Percentiles rank a stretch among this genome's conserved stretches.
These are phyloP conservation scores for Drosophila erecta DNA, from an alignment of 1,140 invertebrate species.

Conservation along the genomic window DNA sequence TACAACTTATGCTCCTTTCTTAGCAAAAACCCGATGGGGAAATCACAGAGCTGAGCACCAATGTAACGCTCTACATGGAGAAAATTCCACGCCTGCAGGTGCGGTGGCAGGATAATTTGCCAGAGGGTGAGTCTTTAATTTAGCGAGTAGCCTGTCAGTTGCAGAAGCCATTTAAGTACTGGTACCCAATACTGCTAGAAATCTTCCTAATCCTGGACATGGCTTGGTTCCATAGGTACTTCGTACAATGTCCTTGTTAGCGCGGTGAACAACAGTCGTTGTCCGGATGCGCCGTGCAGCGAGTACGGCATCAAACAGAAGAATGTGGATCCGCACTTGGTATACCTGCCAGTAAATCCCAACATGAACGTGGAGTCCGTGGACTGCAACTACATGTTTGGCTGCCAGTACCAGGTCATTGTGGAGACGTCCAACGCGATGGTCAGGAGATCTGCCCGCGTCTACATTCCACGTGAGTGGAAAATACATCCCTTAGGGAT, in stretches of 20 bases:
- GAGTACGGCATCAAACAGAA: slow-evolving; percentile 71
- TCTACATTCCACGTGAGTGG: slow-evolving; percentile 65
- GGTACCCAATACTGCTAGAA: not conserved
- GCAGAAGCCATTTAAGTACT: no score
- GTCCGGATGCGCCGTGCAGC: slow-evolving; percentile 71
- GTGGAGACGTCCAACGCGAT: slow-evolving; percentile 74
- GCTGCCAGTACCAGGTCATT: slow-evolving; percentile 69
- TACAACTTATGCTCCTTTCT: no score
- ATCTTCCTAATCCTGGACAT: not conserved
- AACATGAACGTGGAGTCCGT: slow-evolving; percentile 62
- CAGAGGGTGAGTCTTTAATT: slow-evolving; percentile 47
- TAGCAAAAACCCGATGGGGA: slow-evolving; percentile 16
- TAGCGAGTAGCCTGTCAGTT: no score
- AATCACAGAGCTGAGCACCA: slow-evolving; percentile 58
- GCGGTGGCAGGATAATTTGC: slow-evolving; percentile 72
- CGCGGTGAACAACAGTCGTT: slow-evolving; percentile 66
- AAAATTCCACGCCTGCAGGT: slow-evolving; percentile 67
- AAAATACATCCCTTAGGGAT: no score
- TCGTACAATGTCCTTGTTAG: slow-evolving; percentile 74
- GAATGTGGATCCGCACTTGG: not conserved
- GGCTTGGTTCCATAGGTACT: slow-evolving; percentile 42
- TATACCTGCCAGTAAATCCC: slow-evolving; percentile 64
- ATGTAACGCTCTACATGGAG: slow-evolving; percentile 64
- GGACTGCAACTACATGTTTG: slow-evolving; percentile 79
- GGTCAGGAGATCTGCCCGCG: slow-evolving; percentile 40